phyloP scores from a whole-genome alignment of 2,888 invertebrate species.

The Rhopalosiphum nymphaeae region DNA sequence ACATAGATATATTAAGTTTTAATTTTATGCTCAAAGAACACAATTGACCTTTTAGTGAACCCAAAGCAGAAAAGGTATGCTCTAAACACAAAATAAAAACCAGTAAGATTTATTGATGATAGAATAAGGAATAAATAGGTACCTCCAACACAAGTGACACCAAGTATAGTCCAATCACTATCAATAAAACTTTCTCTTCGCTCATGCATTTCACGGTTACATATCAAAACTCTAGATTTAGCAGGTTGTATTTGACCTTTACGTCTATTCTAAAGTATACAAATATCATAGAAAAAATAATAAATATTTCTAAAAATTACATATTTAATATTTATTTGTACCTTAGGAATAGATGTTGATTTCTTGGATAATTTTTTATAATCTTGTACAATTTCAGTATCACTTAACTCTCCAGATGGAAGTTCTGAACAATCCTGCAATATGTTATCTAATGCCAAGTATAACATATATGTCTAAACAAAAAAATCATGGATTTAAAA shows the following conservation, averaged over 20 bases:
- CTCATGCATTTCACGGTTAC: conserved; percentile 73
- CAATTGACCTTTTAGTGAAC: conserved; percentile 76
- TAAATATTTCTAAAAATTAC: not conserved
- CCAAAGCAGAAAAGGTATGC: conserved; percentile 77
- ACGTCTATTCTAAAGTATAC: conserved; percentile 53
- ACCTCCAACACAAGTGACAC: conserved; percentile 74
- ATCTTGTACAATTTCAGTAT: conserved; percentile 83
- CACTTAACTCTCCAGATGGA: conserved; percentile 76
- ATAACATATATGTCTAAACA: conserved; percentile 78
- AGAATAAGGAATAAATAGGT: conserved; percentile 63
- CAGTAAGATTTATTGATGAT: conserved; percentile 5
- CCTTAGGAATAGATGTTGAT: conserved; percentile 63
- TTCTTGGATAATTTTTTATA: conserved; percentile 76
- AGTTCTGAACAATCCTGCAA: conserved; percentile 85
- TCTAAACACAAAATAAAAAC: conserved; percentile 69
- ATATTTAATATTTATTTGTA: conserved; percentile 27
- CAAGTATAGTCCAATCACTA: conserved; percentile 77
- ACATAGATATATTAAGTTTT: conserved; percentile 72
- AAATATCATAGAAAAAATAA: not conserved
- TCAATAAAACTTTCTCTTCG: conserved; percentile 74
- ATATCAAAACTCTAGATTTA: conserved; percentile 76
- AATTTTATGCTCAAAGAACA: conserved; percentile 76
- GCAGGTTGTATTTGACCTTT: conserved; percentile 73
- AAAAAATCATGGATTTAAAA: conserved; percentile 38
- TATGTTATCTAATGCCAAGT: conserved; percentile 81